Base-by-base conservation (phyloP, 2,113 vertebrate species). In the Phoenicopterus ruber region DNA sequence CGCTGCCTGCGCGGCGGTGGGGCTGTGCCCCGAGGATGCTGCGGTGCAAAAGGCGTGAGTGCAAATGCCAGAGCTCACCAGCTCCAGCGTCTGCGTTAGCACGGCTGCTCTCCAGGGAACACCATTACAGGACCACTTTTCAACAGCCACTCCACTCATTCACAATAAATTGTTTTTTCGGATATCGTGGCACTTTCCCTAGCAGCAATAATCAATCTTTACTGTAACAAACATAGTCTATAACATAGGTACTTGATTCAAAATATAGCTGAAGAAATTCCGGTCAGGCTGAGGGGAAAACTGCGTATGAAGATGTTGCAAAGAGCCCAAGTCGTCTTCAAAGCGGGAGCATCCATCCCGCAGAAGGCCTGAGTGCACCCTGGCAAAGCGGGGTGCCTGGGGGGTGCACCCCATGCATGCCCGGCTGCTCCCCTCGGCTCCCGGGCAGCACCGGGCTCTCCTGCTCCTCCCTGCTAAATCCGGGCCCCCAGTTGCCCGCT, bases 301-400 rank as follows among this genome's bases (percentile, higher is more conserved):
- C 7, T 5, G 17, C 4, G 3, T 11, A 14, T 24, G 63, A 25
- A 38, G 63, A 12, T 47, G 21, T 47, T 20, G 17, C 12, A 25
- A 69, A 47, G 42, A 38, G 13, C 34, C 79, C 52, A 32, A 13
- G 8, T 58, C 28, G 8, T 32, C 52, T 58, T 58, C 65, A 38
- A 8, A 69, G n/a, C 1, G 0, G 44, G 49, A 54, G 14, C 61
- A 34, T 54, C 77, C 47, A 17, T 10, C 24, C 2, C 2, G 1
- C 24, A 7, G 17, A 50, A 32, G 26, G 13, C 36, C 47, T 8
- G 36, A 26, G 29, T 8, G 5, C 29, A 26, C 36, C 19, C 38
- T 7, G 16, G 40, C 50, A 67, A n/a, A n/a, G 36, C 0, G 10
- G 55, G 59, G n/a, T 50, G 29, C 36, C 26, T 1, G 10, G 31